These are phyloP conservation scores for Chymomyza costata DNA, from an alignment of 1,140 invertebrate species.

Conservation along the genomic window DNA sequence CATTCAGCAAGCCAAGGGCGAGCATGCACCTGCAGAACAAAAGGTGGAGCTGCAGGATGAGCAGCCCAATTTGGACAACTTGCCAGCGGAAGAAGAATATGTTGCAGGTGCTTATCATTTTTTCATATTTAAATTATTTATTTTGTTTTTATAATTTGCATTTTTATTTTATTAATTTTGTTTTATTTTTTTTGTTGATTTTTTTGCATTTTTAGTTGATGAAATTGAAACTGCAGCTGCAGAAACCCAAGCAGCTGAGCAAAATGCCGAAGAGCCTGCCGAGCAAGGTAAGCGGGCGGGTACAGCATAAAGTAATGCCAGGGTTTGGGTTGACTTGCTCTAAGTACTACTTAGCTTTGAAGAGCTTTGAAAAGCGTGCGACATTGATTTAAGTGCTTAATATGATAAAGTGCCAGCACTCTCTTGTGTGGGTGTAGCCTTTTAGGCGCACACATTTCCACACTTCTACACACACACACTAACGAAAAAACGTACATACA, in stretches of 20 bases:
- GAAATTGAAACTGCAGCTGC: constrained; percentile 38
- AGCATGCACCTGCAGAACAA: constrained; percentile 76
- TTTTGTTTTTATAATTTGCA: constrained; percentile 23
- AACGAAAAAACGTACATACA: constrained; percentile 15
- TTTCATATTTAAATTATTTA: constrained; percentile 8
- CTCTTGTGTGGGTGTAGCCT: constrained; percentile 22
- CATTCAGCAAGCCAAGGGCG: constrained; percentile 78
- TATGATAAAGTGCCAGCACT: constrained; percentile 70
- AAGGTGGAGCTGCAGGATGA: constrained; percentile 75
- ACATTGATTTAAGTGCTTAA: constrained; percentile 71
- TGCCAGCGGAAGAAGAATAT: constrained; percentile 62
- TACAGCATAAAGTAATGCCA: not conserved
- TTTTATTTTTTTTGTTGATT: constrained; percentile 24
- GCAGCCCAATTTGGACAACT: constrained; percentile 55
- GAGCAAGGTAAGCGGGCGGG: constrained; percentile 74
- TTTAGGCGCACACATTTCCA: constrained; percentile 11
- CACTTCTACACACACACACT: constrained; percentile 20
- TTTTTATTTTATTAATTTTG: constrained; percentile 34
- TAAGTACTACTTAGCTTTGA: constrained; percentile 42
- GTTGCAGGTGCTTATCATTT: constrained; percentile 57
- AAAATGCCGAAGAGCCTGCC: constrained; percentile 24
- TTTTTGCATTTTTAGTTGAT: constrained; percentile 42
- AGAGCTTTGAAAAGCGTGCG: constrained; percentile 40
- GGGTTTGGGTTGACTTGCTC: constrained; percentile 1
- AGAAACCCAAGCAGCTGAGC: constrained; percentile 34